These are phyloP conservation scores for Notechis scutatus DNA, from an alignment of 2,113 vertebrate genomes.

Conservation along the genomic window DNA sequence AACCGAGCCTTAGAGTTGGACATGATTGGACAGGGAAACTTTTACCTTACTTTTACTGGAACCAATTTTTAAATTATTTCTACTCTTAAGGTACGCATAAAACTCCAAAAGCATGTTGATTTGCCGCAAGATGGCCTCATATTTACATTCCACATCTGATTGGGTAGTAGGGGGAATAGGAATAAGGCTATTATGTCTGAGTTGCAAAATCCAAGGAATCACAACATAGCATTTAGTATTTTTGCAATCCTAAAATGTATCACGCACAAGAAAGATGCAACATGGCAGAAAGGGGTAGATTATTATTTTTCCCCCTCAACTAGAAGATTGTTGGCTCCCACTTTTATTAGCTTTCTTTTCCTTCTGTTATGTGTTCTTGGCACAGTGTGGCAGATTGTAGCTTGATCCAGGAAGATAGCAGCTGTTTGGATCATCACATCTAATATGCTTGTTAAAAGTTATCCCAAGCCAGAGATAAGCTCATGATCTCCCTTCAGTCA, in stretches of 20 bases:
- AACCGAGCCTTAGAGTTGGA: background rate
- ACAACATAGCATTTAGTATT: background rate
- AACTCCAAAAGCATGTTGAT: background rate
- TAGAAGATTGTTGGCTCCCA: background rate
- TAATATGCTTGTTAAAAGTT: slow-evolving; percentile 28
- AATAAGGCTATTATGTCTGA: background rate
- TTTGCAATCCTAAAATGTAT: background rate
- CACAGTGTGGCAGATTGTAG: slow-evolving; percentile 11
- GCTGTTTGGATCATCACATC: slow-evolving; percentile 32
- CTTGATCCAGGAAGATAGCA: slow-evolving; percentile 23
- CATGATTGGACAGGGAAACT: background rate
- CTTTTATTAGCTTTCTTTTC: background rate
- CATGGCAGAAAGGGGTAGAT: background rate
- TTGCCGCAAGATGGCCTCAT: background rate
- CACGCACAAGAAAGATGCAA: background rate
- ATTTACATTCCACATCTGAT: background rate
- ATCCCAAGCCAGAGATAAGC: slow-evolving; percentile 21
- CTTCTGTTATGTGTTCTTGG: slow-evolving; percentile 8
- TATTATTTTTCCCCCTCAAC: background rate
- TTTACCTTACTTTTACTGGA: background rate
- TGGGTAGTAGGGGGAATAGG: no score
- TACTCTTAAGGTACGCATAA: background rate
- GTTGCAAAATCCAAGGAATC: background rate
- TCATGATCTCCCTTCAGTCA: slow-evolving; percentile 10
- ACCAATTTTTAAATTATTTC: background rate